Base-by-base conservation (phyloP, 2,888 invertebrate genomes). In the Blastobasis adustella region DNA sequence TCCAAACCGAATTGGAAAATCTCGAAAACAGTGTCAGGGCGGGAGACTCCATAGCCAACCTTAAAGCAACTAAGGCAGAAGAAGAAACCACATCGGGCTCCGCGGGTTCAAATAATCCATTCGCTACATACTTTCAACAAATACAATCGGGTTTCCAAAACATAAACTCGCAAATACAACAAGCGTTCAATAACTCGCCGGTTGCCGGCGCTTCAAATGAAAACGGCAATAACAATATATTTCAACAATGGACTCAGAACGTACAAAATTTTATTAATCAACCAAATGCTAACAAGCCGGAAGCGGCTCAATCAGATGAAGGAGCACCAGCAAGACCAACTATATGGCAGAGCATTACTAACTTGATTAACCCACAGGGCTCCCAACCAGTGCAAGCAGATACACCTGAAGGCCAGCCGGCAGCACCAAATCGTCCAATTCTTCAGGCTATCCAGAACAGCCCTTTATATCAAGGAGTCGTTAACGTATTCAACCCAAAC, bases 21-120 rank as follows among this genome's bases (percentile, higher is more conserved):
- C 66, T 86, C 10, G 69, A 78, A 57, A 66, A 67, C 37, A 77
- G 79, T 46, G 82, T 86, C 53, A 67, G 76, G 42, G 62, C 56
- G 5, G 79, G 76, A 37, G 67, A 23, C 3, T 23, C 23, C 23
- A 23, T 23, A 23, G 23, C 23, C 2, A 23, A 23, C 23, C 23
- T 23, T 23, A 23, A 23, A 23, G 23, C 23, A 23, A 23, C 23
- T 37, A 41, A 42, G 46, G 75, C 76, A 23, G 74, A 75, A 38
- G 69, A 65, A 67, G 57, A 49, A 37, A 41, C 51, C 37, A 51
- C 46, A 52, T 3, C 50, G 45, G 38, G 42, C 54, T 5, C 56
- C 49, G 44, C 52, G 47, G 40, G 49, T 47, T 23, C 36, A 50
- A 10, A 45, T 43, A 44, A 48, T 41, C 44, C 52, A 37, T 44